Evolutionary conservation across 2,113 vertebrate species (phyloP).

Genomic region (Semnopithecus entellus): DNA sequence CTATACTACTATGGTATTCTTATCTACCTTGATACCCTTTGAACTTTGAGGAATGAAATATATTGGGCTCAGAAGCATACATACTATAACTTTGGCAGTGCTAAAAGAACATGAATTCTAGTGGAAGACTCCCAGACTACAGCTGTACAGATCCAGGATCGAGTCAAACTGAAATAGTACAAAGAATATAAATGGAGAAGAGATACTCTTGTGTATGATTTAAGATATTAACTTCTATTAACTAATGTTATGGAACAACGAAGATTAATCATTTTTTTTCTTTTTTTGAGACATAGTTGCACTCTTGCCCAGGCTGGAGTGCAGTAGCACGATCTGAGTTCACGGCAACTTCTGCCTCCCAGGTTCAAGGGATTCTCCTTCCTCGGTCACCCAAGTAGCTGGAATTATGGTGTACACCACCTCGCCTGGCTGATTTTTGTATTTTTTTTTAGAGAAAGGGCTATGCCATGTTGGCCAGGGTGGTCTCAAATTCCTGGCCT

Average conservation of each 20-base stretch:
- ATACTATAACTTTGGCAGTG: neutral
- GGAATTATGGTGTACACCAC: no score
- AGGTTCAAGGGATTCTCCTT: no score
- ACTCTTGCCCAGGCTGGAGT: no score
- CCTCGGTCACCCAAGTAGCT: no score
- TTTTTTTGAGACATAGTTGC: no score
- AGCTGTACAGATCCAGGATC: neutral
- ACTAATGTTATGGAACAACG: constrained; percentile 12
- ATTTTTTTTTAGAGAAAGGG: no score
- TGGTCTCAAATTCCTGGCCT: no score
- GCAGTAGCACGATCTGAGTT: no score
- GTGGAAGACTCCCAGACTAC: neutral
- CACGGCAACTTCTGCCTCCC: no score
- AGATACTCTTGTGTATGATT: neutral
- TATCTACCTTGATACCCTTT: neutral
- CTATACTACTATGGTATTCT: neutral
- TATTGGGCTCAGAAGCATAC: neutral
- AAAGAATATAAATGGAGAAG: neutral
- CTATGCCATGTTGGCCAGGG: no score
- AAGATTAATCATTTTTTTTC: constrained; percentile 13
- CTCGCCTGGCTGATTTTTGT: no score
- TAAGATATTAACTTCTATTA: constrained; percentile 38
- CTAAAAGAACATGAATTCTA: constrained; percentile 1
- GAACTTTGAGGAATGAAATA: constrained; percentile 39
- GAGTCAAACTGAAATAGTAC: constrained; percentile 20